phyloP scores from a whole-genome alignment of 2,888 invertebrate species.

The Aphidoletes aphidimyza region DNA sequence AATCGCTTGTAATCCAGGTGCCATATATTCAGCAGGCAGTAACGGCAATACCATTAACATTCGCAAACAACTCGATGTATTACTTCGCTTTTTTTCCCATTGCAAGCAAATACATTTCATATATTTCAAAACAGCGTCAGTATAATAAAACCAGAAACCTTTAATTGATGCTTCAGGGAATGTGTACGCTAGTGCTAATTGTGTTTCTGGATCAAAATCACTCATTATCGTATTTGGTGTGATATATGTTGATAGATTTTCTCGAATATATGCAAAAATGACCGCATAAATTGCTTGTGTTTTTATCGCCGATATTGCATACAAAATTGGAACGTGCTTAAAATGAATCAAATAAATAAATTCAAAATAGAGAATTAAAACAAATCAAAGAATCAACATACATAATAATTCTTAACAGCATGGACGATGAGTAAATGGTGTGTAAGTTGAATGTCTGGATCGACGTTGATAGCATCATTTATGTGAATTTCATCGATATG shows the following conservation, averaged over 20 bases:
- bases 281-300: conserved; percentile 59
- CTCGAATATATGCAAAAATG: conserved; percentile 59
- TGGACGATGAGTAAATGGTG: conserved; percentile 60
- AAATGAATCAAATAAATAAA: conserved; percentile 27
- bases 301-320: conserved; percentile 59
- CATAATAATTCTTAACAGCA: conserved; percentile 59
- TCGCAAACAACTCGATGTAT: conserved; percentile 59
- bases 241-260: conserved; percentile 58
- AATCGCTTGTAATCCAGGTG: conserved; percentile 60
- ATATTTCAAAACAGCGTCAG: conserved; percentile 59
- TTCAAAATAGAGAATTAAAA: background rate
- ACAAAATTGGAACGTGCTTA: conserved; percentile 60
- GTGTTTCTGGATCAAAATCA: conserved; percentile 59
- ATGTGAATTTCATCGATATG: conserved; percentile 60
- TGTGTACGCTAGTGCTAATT: conserved; percentile 58
- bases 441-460: conserved; percentile 58
- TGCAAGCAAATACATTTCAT: conserved; percentile 59
- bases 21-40: conserved; percentile 61
- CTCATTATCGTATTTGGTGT: conserved; percentile 60
- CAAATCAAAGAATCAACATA: conserved; percentile 55
- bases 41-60: conserved; percentile 60
- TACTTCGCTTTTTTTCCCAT: conserved; percentile 59
- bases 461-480: conserved; percentile 59
- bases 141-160: conserved; percentile 61
- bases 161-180: conserved; percentile 60